Percentiles rank a stretch among this genome's conserved stretches.
phyloP scores from a whole-genome alignment of 23 tunicate species.

The Halocynthia roretzi region DNA sequence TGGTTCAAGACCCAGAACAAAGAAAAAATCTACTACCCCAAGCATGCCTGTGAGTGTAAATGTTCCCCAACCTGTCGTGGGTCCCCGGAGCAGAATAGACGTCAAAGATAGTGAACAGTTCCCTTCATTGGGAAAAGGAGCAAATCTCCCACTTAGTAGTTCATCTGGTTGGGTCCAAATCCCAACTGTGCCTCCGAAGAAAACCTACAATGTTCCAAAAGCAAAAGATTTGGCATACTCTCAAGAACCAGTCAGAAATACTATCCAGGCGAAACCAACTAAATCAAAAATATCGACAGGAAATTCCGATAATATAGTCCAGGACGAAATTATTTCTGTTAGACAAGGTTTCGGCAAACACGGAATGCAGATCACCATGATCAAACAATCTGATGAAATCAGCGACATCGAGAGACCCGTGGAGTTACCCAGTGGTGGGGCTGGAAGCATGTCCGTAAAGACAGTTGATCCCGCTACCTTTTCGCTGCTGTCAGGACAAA shows the following conservation, averaged over 20 bases:
- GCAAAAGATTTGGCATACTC: not conserved
- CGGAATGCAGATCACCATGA: not conserved
- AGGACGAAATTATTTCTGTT: slow-evolving; percentile 7
- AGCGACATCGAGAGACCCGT: slow-evolving; percentile 12
- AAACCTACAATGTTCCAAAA: not conserved
- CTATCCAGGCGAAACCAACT: not conserved
- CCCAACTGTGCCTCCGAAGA: not conserved
- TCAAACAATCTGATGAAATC: not conserved
- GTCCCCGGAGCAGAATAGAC: not conserved
- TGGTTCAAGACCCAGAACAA: not conserved
- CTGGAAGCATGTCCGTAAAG: not conserved
- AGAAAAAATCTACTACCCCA: not conserved
- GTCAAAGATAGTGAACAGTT: slow-evolving; percentile 10
- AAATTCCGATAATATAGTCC: not conserved
- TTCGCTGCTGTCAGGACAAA: slow-evolving; percentile 5
- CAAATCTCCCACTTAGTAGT: not conserved
- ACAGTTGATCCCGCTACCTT: slow-evolving; percentile 17
- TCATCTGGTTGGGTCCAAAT: slow-evolving; percentile 1
- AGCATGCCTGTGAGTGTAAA: slow-evolving; percentile 20
- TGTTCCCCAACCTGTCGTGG: not conserved
- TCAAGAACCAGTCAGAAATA: not conserved
- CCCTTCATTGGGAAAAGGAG: slow-evolving; percentile 10
- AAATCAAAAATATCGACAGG: not conserved
- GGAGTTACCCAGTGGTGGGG: slow-evolving; percentile 11
- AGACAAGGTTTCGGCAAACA: slow-evolving; percentile 16